Evolutionary conservation across 2,113 vertebrate species (phyloP), one percentile per base, ranked within the genome.

Genomic region (Tylochromis polylepis): DNA sequence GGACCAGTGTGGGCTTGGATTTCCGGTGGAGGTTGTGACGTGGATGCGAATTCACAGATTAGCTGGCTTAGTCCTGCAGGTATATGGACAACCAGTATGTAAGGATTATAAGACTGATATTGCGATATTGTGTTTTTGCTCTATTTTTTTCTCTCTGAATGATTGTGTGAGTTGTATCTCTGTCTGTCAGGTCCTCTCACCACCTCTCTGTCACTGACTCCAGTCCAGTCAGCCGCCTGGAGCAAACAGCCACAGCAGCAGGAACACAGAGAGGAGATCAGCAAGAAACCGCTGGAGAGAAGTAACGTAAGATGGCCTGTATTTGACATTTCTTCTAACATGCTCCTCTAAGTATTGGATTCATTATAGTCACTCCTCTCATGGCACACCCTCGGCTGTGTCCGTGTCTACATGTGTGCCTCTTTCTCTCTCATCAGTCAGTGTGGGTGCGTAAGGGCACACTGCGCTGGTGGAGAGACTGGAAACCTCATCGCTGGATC

Each of bases 401-500:
- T 70, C 22, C 2, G 2, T 75, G n/a, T 67, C 55, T 11, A 11
- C 34, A 16, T 53, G 36, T 43, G 10, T 20, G 18, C 20, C 38
- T 14, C n/a, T 15, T 46, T 55, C 24, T 77, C 72, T 49, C 41
- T 18, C 7, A 3, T 8, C 92, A 99, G 98, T 98, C 97, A 0
- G 97, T 99, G 86, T 98, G 98, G 97, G 96, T 99, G 90, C 98
- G 98, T 90, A 98, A 97, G 3, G 98, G 97, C 4, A 22, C 93
- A 3, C 82, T 99, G 94, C 97, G 97, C 31, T 99, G 99, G 99
- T 99, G 98, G 98, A 97, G 98, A 31, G 98, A 97, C 87, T 98
- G 98, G 98, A 97, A 97, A 82, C 98, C 98, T 4, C 95, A 98
- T 58, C 98, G 97, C 78, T 99, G 98, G 98, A 95, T 98, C 88